Conservation (phyloP, 2,113 vertebrate species). For the Chunga burmeisteri region DNA sequence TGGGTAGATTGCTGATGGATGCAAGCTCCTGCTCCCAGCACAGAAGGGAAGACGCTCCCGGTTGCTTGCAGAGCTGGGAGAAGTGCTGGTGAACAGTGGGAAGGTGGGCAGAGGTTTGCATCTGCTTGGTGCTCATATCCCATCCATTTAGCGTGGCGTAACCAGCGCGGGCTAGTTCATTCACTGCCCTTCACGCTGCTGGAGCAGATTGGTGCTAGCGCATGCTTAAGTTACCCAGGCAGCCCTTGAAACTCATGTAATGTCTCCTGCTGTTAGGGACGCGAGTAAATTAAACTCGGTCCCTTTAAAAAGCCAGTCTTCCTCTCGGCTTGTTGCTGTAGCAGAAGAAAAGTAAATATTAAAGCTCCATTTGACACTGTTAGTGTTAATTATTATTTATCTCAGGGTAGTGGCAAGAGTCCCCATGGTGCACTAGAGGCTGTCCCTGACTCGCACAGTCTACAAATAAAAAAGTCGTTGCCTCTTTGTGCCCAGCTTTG, state of each 20-base stretch:
- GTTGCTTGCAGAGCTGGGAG: rapidly evolving
- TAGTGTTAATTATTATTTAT: background rate
- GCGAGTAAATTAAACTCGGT: background rate
- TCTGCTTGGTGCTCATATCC: background rate
- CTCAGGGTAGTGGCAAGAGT: background rate
- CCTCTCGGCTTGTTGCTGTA: background rate
- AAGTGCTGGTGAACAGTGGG: background rate
- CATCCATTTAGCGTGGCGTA: rapidly evolving
- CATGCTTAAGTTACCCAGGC: background rate
- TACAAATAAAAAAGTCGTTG: background rate
- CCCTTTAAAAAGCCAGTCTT: background rate
- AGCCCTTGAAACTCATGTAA: background rate
- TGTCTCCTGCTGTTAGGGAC: background rate
- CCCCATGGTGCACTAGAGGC: background rate
- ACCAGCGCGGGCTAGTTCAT: rapidly evolving
- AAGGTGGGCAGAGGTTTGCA: background rate
- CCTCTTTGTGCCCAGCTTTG: background rate
- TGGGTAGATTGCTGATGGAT: background rate
- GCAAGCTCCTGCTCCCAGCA: background rate
- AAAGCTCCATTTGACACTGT: background rate
- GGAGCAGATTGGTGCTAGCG: background rate
- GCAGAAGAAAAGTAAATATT: background rate
- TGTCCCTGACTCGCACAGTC: background rate
- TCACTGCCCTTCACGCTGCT: background rate
- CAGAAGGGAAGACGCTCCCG: background rate